Evolutionary conservation across 2,888 invertebrate genomes (phyloP), one percentile per base, ranked within the genome.

Genomic region (Polylopha cassiicola): DNA sequence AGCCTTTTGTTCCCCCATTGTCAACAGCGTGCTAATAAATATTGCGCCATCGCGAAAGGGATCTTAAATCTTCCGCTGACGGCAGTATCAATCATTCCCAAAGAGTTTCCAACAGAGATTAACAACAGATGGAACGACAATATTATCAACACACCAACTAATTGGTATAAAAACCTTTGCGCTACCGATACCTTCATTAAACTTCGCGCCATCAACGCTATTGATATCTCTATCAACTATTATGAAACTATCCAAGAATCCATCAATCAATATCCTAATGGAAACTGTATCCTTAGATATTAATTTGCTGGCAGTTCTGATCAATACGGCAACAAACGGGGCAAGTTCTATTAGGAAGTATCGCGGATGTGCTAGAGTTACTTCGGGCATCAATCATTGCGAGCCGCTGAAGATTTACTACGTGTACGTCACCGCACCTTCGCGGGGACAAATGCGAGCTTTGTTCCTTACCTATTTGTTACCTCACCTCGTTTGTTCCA

Each of bases 1-100:
- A 54, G 50, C 58, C 61, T 61, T 68, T 72, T 71, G 66, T 70
- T 66, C 54, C 45, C 65, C 64, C 54, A 63, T 71, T 71, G 72
- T 67, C 65, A 70, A 65, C 65, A 59, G 59, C 58, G 60, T 61
- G 61, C 61, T 68, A 67, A 74, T 76, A 74, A 74, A 73, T 71
- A 69, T 66, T 54, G 58, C 69, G 70, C 65, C 62, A 65, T 72
- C 70, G 60, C 53, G 52, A 43, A 37, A 47, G 55, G 59, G 63
- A 60, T 55, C 64, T 70, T 65, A 67, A 65, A 67, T 69, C 65
- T 63, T 61, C 60, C 56, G 52, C 55, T 48, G 57, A 53, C 60
- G 59, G 56, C 51, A 50, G 52, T 65, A 77, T 79, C 75, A 76
- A 76, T 78, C 75, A 72, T 73, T 68, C 62, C 52, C 55, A 46